Conservation (phyloP, 2,797 vertebrate genomes). For the Anas flavirostris region DNA sequence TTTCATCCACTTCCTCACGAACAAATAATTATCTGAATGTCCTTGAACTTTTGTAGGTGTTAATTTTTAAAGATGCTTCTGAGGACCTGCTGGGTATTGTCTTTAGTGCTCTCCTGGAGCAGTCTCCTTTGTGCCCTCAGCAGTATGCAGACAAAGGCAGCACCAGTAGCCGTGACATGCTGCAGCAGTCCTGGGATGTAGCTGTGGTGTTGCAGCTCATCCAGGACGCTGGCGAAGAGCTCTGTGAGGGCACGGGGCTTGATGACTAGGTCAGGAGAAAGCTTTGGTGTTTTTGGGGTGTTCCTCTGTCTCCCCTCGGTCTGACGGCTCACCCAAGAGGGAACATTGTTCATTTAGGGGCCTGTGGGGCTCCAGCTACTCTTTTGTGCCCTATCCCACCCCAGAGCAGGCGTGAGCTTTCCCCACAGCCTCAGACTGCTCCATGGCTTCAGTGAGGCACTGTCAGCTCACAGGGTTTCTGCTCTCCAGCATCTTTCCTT, state of each 20-base stretch:
- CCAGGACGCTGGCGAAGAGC: background rate
- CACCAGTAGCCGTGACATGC: background rate
- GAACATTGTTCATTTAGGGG: background rate
- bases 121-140: background rate
- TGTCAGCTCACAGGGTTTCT: background rate
- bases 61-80: slow-evolving; percentile 17
- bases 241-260: background rate
- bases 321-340: background rate
- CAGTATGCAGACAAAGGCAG: rapidly evolving
- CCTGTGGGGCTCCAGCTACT: background rate
- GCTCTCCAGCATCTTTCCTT: background rate
- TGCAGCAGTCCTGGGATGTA: background rate
- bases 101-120: rapidly evolving
- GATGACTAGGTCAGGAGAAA: background rate
- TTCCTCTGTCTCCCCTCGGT: background rate
- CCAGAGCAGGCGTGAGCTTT: background rate
- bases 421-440: background rate
- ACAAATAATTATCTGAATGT: background rate
- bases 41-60: background rate
- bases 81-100: background rate
- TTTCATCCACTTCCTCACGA: background rate
- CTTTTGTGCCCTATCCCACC: background rate
- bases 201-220: background rate
- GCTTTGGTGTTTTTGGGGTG: background rate
- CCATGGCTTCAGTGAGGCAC: background rate